A percentile compares a stretch with the other conserved stretches of the same genome.
Conservation (phyloP, 2,113 vertebrate genomes). For the Cyprinodon variegatus region DNA sequence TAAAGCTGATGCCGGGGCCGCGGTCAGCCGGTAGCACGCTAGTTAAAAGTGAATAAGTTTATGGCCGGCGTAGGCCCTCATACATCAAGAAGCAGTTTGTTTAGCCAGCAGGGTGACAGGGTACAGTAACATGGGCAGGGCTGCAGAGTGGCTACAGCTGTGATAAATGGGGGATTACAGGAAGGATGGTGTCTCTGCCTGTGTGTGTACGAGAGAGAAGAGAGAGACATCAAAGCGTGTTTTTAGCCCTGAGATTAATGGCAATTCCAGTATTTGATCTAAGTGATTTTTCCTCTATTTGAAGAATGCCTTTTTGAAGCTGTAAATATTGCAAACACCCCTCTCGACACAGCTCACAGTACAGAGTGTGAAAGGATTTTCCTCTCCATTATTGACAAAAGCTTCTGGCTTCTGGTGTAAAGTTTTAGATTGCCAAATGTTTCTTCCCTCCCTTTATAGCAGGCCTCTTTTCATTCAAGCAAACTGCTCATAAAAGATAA, state of each 20-base stretch:
- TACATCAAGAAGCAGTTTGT: slow-evolving; percentile 91
- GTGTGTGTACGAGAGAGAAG: slow-evolving; percentile 27
- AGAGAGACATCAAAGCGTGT: slow-evolving; percentile 61
- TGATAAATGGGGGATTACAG: slow-evolving; percentile 82
- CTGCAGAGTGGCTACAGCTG: slow-evolving; percentile 62
- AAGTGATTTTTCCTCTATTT: slow-evolving; percentile 39
- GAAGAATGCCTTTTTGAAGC: slow-evolving; percentile 70
- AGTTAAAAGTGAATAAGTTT: slow-evolving; percentile 90
- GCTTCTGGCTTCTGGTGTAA: slow-evolving; percentile 21
- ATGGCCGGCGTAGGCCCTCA: slow-evolving; percentile 84
- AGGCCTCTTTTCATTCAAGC: background rate
- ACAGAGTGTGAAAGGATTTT: slow-evolving; percentile 34
- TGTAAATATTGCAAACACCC: slow-evolving; percentile 55
- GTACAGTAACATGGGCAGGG: slow-evolving; percentile 81
- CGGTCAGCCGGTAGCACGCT: slow-evolving; percentile 76
- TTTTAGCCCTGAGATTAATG: slow-evolving; percentile 72
- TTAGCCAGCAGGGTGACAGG: slow-evolving; percentile 85
- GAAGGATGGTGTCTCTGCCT: slow-evolving; percentile 47
- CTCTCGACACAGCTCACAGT: slow-evolving; percentile 18
- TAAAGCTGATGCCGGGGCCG: slow-evolving; percentile 59
- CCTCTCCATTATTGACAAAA: slow-evolving; percentile 41
- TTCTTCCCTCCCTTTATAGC: background rate
- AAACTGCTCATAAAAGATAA: background rate
- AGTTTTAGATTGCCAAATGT: slow-evolving; percentile 16
- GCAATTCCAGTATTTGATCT: slow-evolving; percentile 59